These are phyloP conservation scores for Hexactinellida sp. DNA, from an alignment of 37 sponge, comb jelly and placozoan species.

Conservation along the genomic window DNA sequence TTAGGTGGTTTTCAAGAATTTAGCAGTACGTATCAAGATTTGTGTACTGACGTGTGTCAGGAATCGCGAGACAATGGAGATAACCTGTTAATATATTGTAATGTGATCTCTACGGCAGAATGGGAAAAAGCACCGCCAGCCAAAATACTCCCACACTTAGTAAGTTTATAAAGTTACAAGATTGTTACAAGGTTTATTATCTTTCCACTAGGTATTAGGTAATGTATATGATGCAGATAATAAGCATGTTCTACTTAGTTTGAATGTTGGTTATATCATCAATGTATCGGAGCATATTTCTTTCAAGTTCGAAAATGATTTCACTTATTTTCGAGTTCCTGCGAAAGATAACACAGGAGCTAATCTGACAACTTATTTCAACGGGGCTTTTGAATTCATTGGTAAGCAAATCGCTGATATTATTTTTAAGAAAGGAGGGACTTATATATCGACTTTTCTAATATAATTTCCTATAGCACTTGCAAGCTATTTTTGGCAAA, in stretches of 20 bases:
- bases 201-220: conserved; percentile 5
- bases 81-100: background rate
- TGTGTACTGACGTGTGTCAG: background rate
- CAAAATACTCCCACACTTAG: background rate
- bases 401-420: conserved; percentile 33
- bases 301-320: background rate
- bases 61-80: background rate
- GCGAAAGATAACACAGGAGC: conserved; percentile 2
- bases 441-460: no score
- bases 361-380: conserved; percentile 56
- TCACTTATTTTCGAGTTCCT: background rate
- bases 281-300: conserved; percentile 7
- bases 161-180: background rate
- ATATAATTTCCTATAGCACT: no score
- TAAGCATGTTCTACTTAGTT: background rate
- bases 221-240: conserved; percentile 5
- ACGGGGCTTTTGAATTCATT: conserved; percentile 72
- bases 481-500: no score
- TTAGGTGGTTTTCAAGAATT: conserved; percentile 12
- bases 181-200: no score
- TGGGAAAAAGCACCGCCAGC: conserved; percentile 13
- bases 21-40: background rate
- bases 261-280: background rate
- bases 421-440: no score
- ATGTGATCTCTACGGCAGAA: background rate